phyloP scores from a whole-genome alignment of 2,113 vertebrate genomes.

The Centropristis striata region DNA sequence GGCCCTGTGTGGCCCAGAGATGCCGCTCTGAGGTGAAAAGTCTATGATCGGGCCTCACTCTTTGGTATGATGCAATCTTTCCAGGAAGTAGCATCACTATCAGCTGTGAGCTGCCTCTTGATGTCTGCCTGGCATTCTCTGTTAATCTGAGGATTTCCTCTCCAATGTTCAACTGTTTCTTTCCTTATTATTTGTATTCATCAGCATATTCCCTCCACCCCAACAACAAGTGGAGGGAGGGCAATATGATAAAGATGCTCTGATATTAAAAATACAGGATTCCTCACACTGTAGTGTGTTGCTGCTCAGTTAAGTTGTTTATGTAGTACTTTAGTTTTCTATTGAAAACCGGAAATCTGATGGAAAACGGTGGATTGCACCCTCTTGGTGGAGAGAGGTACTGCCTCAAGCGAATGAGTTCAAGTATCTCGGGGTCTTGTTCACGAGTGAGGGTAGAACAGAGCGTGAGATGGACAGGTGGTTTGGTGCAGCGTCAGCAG shows the following conservation, averaged over 20 bases:
- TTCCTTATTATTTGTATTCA: neutral
- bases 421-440: too few relatives aligned
- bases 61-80: slow-evolving; percentile 50
- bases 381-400: too few relatives aligned
- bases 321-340: too few relatives aligned
- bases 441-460: too few relatives aligned
- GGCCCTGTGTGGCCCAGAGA: slow-evolving; percentile 50
- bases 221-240: neutral
- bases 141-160: neutral
- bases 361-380: too few relatives aligned
- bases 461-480: too few relatives aligned
- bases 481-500: too few relatives aligned
- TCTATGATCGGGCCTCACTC: neutral
- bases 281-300: neutral
- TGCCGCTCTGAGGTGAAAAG: slow-evolving; percentile 54
- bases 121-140: neutral
- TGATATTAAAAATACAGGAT: neutral
- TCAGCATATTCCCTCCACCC: neutral
- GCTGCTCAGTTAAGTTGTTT: neutral
- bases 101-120: neutral
- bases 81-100: slow-evolving; percentile 9
- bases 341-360: too few relatives aligned
- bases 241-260: neutral
- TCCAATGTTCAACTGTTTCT: neutral
- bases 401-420: too few relatives aligned